These are phyloP conservation scores for Orycteropus afer DNA, from an alignment of 2,113 vertebrate species.

Conservation along the genomic window DNA sequence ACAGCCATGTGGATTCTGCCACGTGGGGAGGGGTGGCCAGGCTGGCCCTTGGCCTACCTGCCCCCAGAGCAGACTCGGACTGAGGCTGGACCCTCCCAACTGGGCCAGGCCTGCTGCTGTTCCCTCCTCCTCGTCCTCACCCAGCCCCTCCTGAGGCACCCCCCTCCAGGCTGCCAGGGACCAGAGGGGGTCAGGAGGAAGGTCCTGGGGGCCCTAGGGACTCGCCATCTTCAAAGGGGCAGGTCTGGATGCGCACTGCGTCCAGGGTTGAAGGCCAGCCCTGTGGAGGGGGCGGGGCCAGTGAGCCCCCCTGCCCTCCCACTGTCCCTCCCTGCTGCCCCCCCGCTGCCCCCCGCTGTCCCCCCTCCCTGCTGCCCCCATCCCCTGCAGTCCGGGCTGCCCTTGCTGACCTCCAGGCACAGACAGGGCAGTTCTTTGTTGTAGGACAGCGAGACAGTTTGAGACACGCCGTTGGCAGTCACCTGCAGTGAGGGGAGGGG, in stretches of 20 bases:
- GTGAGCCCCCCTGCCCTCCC: neutral
- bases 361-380: neutral
- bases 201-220: accelerated
- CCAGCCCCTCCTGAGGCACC: neutral
- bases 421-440: conserved; percentile 17
- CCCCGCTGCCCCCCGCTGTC: neutral
- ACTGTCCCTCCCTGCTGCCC: neutral
- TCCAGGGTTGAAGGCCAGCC: conserved; percentile 45
- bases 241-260: conserved; percentile 22
- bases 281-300: neutral
- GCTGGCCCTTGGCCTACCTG: no score
- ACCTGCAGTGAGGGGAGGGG: neutral
- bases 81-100: no score
- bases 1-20: no score
- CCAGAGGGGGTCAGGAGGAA: no score
- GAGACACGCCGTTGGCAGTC: neutral
- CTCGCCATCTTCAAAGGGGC: conserved; percentile 52
- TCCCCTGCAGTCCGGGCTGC: neutral
- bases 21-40: no score
- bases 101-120: no score
- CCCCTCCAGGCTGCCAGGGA: neutral
- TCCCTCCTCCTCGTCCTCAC: neutral
- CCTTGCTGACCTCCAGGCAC: conserved; percentile 62
- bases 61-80: no score
- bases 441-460: conserved; percentile 32